Base-by-base conservation (phyloP, 2,888 invertebrate genomes). In the Galeruca laticollis region DNA sequence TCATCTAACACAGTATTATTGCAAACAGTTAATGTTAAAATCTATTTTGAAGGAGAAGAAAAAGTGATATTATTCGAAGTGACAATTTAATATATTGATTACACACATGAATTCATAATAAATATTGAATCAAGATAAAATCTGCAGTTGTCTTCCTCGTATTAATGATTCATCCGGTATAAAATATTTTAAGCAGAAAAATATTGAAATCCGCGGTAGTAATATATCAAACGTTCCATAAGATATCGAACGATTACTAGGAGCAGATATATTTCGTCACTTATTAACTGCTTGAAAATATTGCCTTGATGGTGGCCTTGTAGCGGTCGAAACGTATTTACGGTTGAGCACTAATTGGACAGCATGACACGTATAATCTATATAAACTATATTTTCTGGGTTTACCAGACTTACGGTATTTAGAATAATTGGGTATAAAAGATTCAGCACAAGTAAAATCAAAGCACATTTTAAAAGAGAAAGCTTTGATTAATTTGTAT, bases 251-350 rank as follows among this genome's bases (percentile, higher is more conserved):
- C n/a, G 26, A 40, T 60, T 43, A 43, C 37, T 18, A 18, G 60
- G 60, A 43, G 60, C 40, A 60, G 47, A 60, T 60, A 60, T 43
- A 26, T 60, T 47, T 60, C 18, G 40, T 43, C 26, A 40, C 6
- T 60, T 60, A 43, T 60, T 60, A n/a, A 60, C 60, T 40, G 60
- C 13, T 15, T n/a, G 15, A 31, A 35, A 20, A 13, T 26, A 43
- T 60, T 60, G 40, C 40, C 40, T 60, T 13, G 2, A 26, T 21
- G 40, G 35, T 57, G 57, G 31, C 31, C 57, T 57, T 57, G 57
- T 57, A n/a, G 35, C 33, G 11, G 57, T 57, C 35, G 35, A 57
- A 57, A 57, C 57, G n/a, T 33, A 57, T 57, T 57, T 31, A 35
- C 10, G n/a, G 33, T 3, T 57, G 9, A n/a, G 33, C 35, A 57